Evolutionary conservation across 2,888 invertebrate genomes (phyloP).

Genomic region (Diarsia brunnea): DNA sequence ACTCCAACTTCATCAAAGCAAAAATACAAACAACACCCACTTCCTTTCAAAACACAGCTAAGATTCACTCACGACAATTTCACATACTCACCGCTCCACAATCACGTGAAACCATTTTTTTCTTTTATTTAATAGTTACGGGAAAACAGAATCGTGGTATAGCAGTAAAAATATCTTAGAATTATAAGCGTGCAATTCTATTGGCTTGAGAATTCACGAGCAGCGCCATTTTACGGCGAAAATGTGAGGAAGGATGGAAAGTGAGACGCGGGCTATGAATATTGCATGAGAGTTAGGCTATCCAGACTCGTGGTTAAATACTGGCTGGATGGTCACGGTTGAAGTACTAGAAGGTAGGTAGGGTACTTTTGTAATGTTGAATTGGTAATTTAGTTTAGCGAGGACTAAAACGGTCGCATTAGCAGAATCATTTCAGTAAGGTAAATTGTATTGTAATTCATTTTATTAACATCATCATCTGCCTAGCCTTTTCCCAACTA

Average conservation of each 20-base stretch:
- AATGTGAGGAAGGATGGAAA: slow-evolving; percentile 62
- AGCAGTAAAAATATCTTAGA: slow-evolving; percentile 61
- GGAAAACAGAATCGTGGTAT: slow-evolving; percentile 41
- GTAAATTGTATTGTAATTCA: too few relatives aligned
- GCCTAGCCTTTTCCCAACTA: too few relatives aligned
- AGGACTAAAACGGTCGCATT: neutral
- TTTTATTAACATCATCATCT: too few relatives aligned
- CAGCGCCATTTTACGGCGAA: slow-evolving; percentile 43
- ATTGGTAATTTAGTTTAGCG: neutral
- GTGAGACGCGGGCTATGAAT: slow-evolving; percentile 56
- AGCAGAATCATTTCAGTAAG: neutral
- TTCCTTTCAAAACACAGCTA: slow-evolving; percentile 10
- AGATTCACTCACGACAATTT: slow-evolving; percentile 49
- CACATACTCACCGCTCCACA: slow-evolving; percentile 36
- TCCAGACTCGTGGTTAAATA: slow-evolving; percentile 40
- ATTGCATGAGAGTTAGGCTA: slow-evolving; percentile 46
- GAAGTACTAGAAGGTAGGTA: slow-evolving; percentile 9
- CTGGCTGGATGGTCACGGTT: slow-evolving; percentile 21
- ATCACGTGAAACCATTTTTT: slow-evolving; percentile 38
- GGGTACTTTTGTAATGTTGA: neutral
- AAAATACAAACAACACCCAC: neutral
- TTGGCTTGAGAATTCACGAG: slow-evolving; percentile 52
- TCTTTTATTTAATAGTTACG: slow-evolving; percentile 47
- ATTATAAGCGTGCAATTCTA: slow-evolving; percentile 62
- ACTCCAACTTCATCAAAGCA: neutral